These are phyloP conservation scores for Ictidomys tridecemlineatus DNA, from an alignment of 2,113 vertebrate genomes.

Conservation along the genomic window DNA sequence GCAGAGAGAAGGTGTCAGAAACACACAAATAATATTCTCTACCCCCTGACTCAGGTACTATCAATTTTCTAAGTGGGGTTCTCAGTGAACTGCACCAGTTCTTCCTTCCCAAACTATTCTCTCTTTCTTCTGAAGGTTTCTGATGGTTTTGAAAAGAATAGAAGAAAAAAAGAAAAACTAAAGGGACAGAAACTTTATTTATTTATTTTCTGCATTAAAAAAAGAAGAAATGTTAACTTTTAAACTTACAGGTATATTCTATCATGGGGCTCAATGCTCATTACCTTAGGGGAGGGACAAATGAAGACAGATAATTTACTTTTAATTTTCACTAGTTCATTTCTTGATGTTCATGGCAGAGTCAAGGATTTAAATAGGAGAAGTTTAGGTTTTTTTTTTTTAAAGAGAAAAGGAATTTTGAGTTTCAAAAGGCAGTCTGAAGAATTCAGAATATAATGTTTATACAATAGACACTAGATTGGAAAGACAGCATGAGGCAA, in stretches of 20 bases:
- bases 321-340: background rate
- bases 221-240: background rate
- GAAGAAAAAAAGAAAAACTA: background rate
- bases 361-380: slow-evolving; percentile 10
- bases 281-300: background rate
- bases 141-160: background rate
- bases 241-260: background rate
- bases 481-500: background rate
- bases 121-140: slow-evolving; percentile 14
- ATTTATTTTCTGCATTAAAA: background rate
- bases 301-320: background rate
- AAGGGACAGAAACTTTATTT: background rate
- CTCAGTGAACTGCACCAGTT: background rate
- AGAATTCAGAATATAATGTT: background rate
- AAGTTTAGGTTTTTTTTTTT: slow-evolving; percentile 47
- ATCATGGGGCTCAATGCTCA: background rate
- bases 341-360: background rate
- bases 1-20: background rate
- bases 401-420: background rate
- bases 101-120: background rate
- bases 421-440: background rate
- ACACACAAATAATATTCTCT: background rate
- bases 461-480: background rate
- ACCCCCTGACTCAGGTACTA: background rate
- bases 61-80: background rate